phyloP scores from a whole-genome alignment of 2,797 vertebrate species.

The Propithecus deckenii region DNA sequence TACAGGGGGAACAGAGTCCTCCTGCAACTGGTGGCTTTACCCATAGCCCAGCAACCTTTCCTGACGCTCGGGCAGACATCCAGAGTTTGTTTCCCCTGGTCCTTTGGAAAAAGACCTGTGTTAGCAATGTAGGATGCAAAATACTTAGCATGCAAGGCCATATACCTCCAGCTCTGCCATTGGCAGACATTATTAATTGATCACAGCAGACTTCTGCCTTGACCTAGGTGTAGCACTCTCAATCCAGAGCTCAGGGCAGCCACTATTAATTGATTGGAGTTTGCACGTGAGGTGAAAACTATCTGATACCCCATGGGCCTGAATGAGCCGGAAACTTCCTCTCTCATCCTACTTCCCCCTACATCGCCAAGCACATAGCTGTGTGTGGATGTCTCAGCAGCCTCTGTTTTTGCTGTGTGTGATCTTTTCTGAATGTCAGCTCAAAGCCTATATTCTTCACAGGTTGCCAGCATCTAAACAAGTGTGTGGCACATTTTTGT shows the following conservation, averaged over 20 bases:
- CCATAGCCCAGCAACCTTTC: neutral
- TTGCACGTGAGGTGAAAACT: neutral
- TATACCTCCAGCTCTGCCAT: neutral
- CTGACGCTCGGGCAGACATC: neutral
- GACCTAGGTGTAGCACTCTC: neutral
- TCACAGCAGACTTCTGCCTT: neutral
- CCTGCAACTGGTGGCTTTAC: neutral
- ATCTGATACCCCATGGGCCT: neutral
- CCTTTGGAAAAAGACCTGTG: neutral
- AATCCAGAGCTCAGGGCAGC: neutral
- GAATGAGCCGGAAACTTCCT: neutral
- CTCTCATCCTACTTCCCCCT: fast-evolving
- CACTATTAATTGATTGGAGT: neutral
- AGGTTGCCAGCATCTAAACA: neutral
- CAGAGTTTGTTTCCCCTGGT: neutral
- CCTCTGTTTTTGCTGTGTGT: neutral
- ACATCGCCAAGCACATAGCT: neutral
- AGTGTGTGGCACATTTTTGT: neutral
- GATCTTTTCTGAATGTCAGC: neutral
- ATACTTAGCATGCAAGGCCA: neutral
- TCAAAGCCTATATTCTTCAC: neutral
- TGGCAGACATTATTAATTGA: slow-evolving; percentile 52
- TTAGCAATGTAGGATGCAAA: neutral
- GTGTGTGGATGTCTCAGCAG: fast-evolving
- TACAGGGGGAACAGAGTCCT: neutral